These are phyloP conservation scores for Pristionchus maxplancki DNA, from an alignment of 2,888 invertebrate species.

Conservation along the genomic window DNA sequence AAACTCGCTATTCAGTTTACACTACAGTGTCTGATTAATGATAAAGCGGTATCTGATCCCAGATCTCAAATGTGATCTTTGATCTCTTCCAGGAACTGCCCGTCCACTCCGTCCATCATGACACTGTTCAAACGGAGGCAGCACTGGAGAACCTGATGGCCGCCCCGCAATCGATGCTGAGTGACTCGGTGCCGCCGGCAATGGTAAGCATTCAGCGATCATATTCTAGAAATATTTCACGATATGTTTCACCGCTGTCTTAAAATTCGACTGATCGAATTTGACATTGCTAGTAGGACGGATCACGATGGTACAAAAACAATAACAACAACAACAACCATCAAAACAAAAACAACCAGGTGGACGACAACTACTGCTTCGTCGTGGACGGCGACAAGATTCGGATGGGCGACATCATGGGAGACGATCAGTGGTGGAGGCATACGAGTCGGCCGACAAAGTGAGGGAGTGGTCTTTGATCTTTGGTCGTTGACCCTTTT, in stretches of 20 bases:
- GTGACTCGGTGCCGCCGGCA: conserved; percentile 71
- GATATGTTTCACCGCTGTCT: background rate
- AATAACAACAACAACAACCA: no score
- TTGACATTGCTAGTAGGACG: no score
- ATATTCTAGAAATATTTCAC: background rate
- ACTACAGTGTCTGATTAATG: no score
- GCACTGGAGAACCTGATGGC: conserved; percentile 77
- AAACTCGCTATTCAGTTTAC: background rate
- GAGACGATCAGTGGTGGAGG: conserved; percentile 77
- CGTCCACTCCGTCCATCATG: conserved; percentile 77
- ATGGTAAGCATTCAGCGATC: conserved; percentile 64
- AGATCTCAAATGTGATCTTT: conserved; percentile 59
- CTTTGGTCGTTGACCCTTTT: no score
- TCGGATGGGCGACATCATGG: conserved; percentile 75
- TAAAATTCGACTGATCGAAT: background rate
- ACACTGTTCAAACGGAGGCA: conserved; percentile 77
- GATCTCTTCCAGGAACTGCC: conserved; percentile 69
- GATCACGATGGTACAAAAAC: no score
- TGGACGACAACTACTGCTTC: conserved; percentile 77
- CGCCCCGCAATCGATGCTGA: conserved; percentile 75
- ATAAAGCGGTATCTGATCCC: no score
- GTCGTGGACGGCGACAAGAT: conserved; percentile 75
- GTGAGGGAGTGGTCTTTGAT: conserved; percentile 6
- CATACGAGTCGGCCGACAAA: conserved; percentile 77
- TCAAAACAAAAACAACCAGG: conserved; percentile 14